A percentile compares a stretch with the other conserved stretches of the same genome.
Conservation (phyloP, 2,797 vertebrate species). For the Gadopsis marmoratus region DNA sequence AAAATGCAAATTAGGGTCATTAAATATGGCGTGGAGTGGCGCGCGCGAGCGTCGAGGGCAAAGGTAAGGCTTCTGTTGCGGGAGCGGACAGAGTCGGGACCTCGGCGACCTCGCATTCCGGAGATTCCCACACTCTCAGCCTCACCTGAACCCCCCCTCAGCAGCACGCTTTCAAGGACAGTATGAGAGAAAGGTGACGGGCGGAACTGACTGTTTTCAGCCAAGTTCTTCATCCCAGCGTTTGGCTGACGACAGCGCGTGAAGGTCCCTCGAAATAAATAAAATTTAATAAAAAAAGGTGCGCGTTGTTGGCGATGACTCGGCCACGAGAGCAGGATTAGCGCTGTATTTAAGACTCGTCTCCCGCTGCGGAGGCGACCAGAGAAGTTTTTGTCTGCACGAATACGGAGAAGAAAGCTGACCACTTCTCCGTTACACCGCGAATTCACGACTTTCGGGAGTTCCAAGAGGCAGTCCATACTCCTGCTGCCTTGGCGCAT, state of each 20-base stretch:
- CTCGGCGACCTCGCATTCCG: slow-evolving; percentile 85
- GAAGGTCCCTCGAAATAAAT: slow-evolving; percentile 40
- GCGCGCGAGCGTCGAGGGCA: slow-evolving; percentile 48
- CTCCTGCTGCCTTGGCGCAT: slow-evolving; percentile 43
- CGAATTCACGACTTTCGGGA: slow-evolving; percentile 63
- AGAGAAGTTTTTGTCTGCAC: slow-evolving; percentile 43
- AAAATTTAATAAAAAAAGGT: slow-evolving; percentile 50
- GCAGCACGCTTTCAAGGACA: slow-evolving; percentile 52
- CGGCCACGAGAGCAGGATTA: slow-evolving; percentile 77
- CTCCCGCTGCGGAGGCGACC: slow-evolving; percentile 36
- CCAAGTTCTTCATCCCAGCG: slow-evolving; percentile 63
- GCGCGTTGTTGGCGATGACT: slow-evolving; percentile 53
- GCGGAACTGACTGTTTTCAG: background rate
- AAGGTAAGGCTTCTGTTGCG: slow-evolving; percentile 68
- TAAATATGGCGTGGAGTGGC: slow-evolving; percentile 69
- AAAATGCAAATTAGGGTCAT: slow-evolving; percentile 64
- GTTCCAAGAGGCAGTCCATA: slow-evolving; percentile 32
- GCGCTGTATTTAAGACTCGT: slow-evolving; percentile 43
- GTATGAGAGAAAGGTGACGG: background rate
- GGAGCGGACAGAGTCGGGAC: slow-evolving; percentile 52
- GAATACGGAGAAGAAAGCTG: background rate
- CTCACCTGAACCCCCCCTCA: slow-evolving; percentile 86
- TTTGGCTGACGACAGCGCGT: slow-evolving; percentile 38
- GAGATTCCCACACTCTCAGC: slow-evolving; percentile 85
- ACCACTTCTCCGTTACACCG: slow-evolving; percentile 46